phyloP scores from a whole-genome alignment of 2,797 vertebrate species.

The Cossypha caffra region DNA sequence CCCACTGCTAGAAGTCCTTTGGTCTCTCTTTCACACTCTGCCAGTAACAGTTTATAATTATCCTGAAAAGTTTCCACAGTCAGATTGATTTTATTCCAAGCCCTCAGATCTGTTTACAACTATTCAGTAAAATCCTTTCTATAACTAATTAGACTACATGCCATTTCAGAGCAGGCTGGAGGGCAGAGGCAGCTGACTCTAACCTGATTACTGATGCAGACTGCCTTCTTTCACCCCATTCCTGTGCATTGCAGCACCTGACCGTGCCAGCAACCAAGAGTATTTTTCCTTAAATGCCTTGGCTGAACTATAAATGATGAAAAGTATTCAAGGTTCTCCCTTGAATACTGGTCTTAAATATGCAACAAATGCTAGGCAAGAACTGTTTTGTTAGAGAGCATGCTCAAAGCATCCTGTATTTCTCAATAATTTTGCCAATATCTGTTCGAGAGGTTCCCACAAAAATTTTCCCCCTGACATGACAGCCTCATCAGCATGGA shows the following conservation, averaged over 20 bases:
- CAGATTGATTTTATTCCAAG: constrained; percentile 53
- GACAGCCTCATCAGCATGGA: not conserved
- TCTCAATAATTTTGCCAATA: not conserved
- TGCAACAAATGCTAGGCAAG: fast-evolving
- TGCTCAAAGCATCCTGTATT: not conserved
- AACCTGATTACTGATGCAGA: constrained; percentile 24
- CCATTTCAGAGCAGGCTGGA: constrained; percentile 41
- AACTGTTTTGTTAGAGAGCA: not conserved
- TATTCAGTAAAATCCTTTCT: constrained; percentile 54
- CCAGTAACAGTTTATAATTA: constrained; percentile 53
- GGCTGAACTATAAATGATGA: not conserved
- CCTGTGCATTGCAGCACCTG: not conserved
- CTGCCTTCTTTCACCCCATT: not conserved
- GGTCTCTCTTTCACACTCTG: not conserved
- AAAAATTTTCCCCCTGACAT: not conserved
- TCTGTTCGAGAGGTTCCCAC: not conserved
- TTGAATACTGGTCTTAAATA: not conserved
- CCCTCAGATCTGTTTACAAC: constrained; percentile 56
- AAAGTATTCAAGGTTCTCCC: not conserved
- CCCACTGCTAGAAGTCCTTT: constrained; percentile 7
- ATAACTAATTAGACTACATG: constrained; percentile 58
- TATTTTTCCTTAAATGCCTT: not conserved
- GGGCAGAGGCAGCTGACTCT: constrained; percentile 60
- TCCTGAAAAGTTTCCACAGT: constrained; percentile 49
- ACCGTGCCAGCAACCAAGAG: not conserved